phyloP scores from a whole-genome alignment of 53 echinoderm and acorn worm genomes.

The Actinopyga echinites region DNA sequence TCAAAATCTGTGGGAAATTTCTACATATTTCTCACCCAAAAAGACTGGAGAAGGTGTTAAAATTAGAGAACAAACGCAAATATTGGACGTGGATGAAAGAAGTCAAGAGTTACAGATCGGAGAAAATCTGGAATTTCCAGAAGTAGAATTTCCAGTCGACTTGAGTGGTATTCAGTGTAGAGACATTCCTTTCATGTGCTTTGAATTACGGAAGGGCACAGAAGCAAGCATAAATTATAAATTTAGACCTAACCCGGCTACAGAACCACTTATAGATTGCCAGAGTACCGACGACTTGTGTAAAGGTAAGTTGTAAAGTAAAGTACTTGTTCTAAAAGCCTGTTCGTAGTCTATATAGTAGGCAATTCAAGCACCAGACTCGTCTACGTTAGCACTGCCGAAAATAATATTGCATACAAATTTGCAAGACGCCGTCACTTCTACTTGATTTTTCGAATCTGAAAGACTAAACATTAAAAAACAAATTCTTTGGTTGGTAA shows the following conservation, averaged over 20 bases:
- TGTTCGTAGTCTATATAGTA: no score
- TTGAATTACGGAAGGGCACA: conserved; percentile 1
- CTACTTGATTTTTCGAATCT: no score
- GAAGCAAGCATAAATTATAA: conserved; percentile 9
- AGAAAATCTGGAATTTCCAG: conserved; percentile 17
- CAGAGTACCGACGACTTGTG: conserved; percentile 10
- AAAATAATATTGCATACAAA: no score
- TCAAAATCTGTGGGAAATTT: neutral
- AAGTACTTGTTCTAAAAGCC: no score
- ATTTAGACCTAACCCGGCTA: conserved; percentile 10
- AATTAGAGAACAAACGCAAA: conserved; percentile 2
- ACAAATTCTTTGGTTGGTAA: no score
- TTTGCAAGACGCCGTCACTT: no score
- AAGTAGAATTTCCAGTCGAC: conserved; percentile 11
- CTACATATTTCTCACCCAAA: conserved; percentile 7
- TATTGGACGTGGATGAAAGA: neutral
- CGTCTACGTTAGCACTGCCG: no score
- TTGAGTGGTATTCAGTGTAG: neutral
- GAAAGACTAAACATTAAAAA: no score
- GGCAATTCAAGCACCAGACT: no score
- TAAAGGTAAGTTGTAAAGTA: conserved; percentile 29
- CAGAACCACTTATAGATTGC: neutral
- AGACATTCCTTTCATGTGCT: conserved; percentile 2
- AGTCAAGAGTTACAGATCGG: neutral
- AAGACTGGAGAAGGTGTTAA: neutral